These are phyloP conservation scores for Drosophila cracens DNA, from an alignment of 2,888 invertebrate species.

Conservation along the genomic window DNA sequence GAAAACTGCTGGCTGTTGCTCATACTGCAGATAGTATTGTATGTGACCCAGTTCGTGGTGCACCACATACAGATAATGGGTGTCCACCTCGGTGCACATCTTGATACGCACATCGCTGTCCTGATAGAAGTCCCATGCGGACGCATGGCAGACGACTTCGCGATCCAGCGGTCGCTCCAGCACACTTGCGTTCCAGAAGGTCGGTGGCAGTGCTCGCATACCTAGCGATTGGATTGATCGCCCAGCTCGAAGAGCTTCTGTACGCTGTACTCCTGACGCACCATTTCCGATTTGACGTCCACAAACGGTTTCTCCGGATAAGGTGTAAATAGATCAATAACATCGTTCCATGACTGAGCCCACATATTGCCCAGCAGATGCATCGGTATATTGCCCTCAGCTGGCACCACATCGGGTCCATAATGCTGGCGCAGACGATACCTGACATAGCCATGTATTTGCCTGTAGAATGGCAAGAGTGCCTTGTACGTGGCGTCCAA, in stretches of 20 bases:
- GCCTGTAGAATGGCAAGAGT: conserved; percentile 91
- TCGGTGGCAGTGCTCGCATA: conserved; percentile 90
- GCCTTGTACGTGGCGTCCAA: conserved; percentile 89
- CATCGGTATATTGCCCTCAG: conserved; percentile 90
- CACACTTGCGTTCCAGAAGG: conserved; percentile 94
- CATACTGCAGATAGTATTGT: conserved; percentile 89
- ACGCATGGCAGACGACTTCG: conserved; percentile 93
- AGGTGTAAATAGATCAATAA: conserved; percentile 88
- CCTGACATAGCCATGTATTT: conserved; percentile 93
- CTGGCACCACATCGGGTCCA: conserved; percentile 88
- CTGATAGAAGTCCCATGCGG: conserved; percentile 95
- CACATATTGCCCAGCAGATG: conserved; percentile 93
- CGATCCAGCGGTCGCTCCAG: conserved; percentile 90
- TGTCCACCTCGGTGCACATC: conserved; percentile 88
- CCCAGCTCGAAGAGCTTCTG: conserved; percentile 92
- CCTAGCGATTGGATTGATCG: conserved; percentile 92
- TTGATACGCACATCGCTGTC: conserved; percentile 91
- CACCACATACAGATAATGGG: conserved; percentile 86
- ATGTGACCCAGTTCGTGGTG: conserved; percentile 90
- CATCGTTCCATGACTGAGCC: conserved; percentile 90
- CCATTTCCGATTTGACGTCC: conserved; percentile 90
- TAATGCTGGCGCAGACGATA: conserved; percentile 89
- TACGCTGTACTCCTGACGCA: conserved; percentile 89
- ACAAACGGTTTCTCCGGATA: conserved; percentile 89
- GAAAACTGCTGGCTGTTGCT: conserved; percentile 86